Conservation (phyloP, 2,888 invertebrate genomes). For the Diarsia rubi region DNA sequence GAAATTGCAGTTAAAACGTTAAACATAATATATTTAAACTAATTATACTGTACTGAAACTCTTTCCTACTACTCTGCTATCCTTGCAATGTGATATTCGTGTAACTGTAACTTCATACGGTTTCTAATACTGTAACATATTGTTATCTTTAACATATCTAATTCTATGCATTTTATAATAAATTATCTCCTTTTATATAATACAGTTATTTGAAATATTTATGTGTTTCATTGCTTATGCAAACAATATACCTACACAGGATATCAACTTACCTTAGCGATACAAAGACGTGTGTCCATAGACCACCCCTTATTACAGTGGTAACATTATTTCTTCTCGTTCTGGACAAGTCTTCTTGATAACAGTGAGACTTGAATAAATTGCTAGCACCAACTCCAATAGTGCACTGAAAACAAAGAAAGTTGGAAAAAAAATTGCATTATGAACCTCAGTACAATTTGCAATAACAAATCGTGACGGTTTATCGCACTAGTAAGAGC, state of each 20-base stretch:
- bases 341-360: not conserved
- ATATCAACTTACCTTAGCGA: slow-evolving; percentile 39
- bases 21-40: slow-evolving; percentile 41
- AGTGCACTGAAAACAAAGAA: not conserved
- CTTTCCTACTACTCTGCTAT: slow-evolving; percentile 59
- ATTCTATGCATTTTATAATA: slow-evolving; percentile 77
- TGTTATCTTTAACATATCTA: slow-evolving; percentile 79
- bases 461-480: not conserved
- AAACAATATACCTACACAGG: slow-evolving; percentile 4
- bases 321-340: slow-evolving; percentile 8
- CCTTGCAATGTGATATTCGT: slow-evolving; percentile 79
- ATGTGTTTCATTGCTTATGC: slow-evolving; percentile 44
- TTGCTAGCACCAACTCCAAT: not conserved
- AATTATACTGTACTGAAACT: slow-evolving; percentile 69
- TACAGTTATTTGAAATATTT: slow-evolving; percentile 71
- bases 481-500: not conserved
- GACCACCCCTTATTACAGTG: slow-evolving; percentile 9
- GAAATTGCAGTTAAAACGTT: slow-evolving; percentile 37
- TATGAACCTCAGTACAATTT: not conserved
- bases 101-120: slow-evolving; percentile 70
- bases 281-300: slow-evolving; percentile 1
- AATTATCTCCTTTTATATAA: slow-evolving; percentile 73
- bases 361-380: not conserved
- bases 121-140: slow-evolving; percentile 73
- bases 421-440: not conserved